Percentiles rank a stretch among this genome's conserved stretches.
Conservation (phyloP, 2,797 vertebrate genomes). For the Pseudochaenichthys georgianus region DNA sequence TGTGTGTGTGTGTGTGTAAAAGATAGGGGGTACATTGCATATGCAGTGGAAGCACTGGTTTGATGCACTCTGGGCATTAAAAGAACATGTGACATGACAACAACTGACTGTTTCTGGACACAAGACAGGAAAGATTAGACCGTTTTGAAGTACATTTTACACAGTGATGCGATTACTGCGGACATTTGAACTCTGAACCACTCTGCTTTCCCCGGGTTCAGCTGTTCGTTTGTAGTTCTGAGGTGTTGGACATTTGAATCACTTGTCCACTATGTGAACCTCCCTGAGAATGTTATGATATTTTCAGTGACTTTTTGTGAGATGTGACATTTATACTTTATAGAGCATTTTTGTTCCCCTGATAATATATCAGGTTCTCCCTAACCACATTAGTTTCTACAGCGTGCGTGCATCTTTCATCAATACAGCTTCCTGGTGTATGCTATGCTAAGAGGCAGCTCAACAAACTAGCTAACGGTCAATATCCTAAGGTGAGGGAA, state of each 20-base stretch:
- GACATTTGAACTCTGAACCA: slow-evolving; percentile 11
- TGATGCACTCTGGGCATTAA: slow-evolving; percentile 11
- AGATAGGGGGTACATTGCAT: not conserved
- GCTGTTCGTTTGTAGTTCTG: slow-evolving; percentile 14
- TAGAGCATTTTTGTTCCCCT: not conserved
- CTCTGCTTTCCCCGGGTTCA: not conserved
- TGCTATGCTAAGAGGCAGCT: not conserved
- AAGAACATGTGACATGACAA: slow-evolving; percentile 19
- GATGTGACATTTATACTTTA: not conserved
- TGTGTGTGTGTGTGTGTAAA: too few relatives aligned
- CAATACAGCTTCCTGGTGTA: not conserved
- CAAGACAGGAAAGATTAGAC: not conserved
- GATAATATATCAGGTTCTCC: not conserved
- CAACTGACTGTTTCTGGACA: not conserved
- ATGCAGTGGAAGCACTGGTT: not conserved
- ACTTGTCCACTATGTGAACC: slow-evolving; percentile 33
- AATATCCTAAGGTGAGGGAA: too few relatives aligned
- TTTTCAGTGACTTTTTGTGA: not conserved
- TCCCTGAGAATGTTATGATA: slow-evolving; percentile 5
- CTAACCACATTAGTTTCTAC: not conserved
- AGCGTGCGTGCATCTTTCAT: not conserved
- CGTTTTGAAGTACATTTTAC: not conserved
- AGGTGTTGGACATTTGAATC: slow-evolving; percentile 20
- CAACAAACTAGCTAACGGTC: too few relatives aligned
- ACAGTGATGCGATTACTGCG: slow-evolving; percentile 22